Conservation (phyloP, 2,113 vertebrate species). For the Hippocampus comes region DNA sequence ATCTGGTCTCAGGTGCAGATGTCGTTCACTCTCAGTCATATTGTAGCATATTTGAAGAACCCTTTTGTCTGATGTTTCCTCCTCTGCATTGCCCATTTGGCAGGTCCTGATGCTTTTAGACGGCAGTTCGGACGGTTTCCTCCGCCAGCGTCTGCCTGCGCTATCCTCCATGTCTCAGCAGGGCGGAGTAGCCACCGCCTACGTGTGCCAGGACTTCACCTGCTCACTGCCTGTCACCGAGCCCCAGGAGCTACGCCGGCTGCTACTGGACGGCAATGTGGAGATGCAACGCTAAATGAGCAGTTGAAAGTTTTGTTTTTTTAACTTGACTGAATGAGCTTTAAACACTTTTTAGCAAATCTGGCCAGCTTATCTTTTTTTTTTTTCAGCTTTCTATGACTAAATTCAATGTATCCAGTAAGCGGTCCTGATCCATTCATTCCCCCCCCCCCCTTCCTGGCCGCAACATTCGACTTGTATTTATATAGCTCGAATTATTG, state of each 20-base stretch:
- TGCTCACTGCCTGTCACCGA: slow-evolving; percentile 85
- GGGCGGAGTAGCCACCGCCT: slow-evolving; percentile 77
- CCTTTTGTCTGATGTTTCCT: neutral
- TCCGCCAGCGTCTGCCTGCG: slow-evolving; percentile 79
- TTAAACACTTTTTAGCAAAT: neutral
- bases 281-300: slow-evolving; percentile 7
- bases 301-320: neutral
- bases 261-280: slow-evolving; percentile 66
- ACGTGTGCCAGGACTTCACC: slow-evolving; percentile 82
- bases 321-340: neutral
- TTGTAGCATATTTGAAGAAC: neutral
- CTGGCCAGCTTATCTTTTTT: neutral
- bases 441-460: too few species aligned
- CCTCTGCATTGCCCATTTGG: neutral
- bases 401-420: neutral
- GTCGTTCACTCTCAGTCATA: neutral
- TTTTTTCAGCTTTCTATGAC: neutral
- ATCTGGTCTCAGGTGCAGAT: too few species aligned
- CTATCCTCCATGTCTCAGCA: slow-evolving; percentile 77
- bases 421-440: neutral
- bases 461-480: neutral
- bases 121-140: slow-evolving; percentile 73
- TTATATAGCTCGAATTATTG: neutral
- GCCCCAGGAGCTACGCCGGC: slow-evolving; percentile 75
- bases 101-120: slow-evolving; percentile 86